phyloP scores from a whole-genome alignment of 2,888 invertebrate species.

The Anticlea derivata region DNA sequence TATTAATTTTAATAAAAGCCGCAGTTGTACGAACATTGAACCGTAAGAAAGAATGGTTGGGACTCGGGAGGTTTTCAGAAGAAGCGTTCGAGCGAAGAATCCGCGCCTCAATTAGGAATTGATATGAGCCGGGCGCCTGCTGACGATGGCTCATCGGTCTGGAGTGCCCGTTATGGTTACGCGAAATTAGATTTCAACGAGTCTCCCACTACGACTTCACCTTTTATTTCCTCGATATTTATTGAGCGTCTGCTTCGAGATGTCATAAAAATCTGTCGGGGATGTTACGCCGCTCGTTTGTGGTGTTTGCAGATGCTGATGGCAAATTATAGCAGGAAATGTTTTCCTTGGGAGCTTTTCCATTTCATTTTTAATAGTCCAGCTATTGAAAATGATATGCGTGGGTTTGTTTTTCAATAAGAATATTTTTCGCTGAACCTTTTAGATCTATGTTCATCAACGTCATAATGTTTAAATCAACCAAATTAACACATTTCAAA shows the following conservation, averaged over 20 bases:
- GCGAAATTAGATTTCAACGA: slow-evolving; percentile 85
- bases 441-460: no score
- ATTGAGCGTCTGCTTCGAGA: slow-evolving; percentile 51
- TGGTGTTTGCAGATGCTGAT: slow-evolving; percentile 26
- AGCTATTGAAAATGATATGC: no score
- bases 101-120: slow-evolving; percentile 76
- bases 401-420: no score
- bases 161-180: slow-evolving; percentile 79
- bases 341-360: slow-evolving; percentile 6
- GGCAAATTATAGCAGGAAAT: slow-evolving; percentile 16
- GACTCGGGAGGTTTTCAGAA: slow-evolving; percentile 51
- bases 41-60: slow-evolving; percentile 43
- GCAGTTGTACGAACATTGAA: slow-evolving; percentile 36
- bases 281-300: slow-evolving; percentile 32
- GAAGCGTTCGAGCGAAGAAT: slow-evolving; percentile 60
- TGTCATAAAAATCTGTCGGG: slow-evolving; percentile 40
- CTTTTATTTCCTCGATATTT: slow-evolving; percentile 71
- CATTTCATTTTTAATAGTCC: slow-evolving; percentile 1
- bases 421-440: no score
- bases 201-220: slow-evolving; percentile 63
- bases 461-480: no score
- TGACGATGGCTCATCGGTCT: slow-evolving; percentile 79
- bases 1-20: slow-evolving; percentile 37
- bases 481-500: no score
- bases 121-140: slow-evolving; percentile 78